Conservation (phyloP, 2,888 invertebrate genomes). For the Lysandra bellargus region DNA sequence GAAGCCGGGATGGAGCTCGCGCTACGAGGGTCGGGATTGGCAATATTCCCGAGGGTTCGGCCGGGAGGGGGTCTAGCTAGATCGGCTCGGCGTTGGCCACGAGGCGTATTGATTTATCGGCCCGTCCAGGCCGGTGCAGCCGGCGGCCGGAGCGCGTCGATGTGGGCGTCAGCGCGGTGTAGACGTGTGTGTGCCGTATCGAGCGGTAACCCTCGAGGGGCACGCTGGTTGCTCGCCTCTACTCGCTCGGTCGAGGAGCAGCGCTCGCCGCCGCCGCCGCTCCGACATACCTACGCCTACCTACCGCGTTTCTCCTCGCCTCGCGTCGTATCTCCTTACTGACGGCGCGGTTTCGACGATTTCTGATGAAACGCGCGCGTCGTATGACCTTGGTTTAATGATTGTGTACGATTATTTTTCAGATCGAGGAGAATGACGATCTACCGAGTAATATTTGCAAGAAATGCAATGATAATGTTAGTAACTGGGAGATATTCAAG, state of each 20-base stretch:
- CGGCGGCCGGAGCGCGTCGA: constrained; percentile 71
- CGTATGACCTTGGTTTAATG: constrained; percentile 64
- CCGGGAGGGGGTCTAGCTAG: constrained; percentile 69
- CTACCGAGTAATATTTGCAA: constrained; percentile 84
- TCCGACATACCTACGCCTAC: constrained; percentile 75
- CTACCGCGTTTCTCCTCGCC: constrained; percentile 77
- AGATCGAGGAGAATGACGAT: constrained; percentile 83
- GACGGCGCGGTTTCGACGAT: constrained; percentile 72
- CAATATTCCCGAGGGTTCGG: constrained; percentile 74
- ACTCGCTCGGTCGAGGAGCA: constrained; percentile 78
- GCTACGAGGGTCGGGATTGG: constrained; percentile 73
- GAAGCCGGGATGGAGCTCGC: constrained; percentile 72
- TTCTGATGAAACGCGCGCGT: constrained; percentile 74
- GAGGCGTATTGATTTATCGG: constrained; percentile 77
- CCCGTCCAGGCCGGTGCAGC: constrained; percentile 74
- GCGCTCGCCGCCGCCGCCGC: constrained; percentile 57
- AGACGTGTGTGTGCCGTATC: constrained; percentile 70
- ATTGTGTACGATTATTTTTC: constrained; percentile 75
- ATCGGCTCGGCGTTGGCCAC: constrained; percentile 65
- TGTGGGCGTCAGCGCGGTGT: constrained; percentile 73
- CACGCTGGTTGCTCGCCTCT: constrained; percentile 74
- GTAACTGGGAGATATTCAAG: constrained; percentile 84
- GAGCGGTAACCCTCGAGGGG: constrained; percentile 80
- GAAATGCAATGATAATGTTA: constrained; percentile 82
- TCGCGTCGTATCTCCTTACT: constrained; percentile 68